Conservation (phyloP, 1,140 invertebrate genomes). For the Ylistrum balloti region DNA sequence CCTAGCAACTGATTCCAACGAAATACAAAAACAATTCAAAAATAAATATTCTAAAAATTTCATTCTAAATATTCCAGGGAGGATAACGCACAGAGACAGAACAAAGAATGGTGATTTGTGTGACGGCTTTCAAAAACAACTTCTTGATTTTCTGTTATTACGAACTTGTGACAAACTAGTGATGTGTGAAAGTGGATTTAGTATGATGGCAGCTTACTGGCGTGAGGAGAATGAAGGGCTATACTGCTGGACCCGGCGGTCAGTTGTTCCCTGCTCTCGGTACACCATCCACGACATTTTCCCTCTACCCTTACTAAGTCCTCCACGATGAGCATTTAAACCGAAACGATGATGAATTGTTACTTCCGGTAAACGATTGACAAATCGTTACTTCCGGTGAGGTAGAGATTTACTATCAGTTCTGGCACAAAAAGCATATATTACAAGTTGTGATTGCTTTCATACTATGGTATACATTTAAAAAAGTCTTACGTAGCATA, state of each 20-base stretch:
- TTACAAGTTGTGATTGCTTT: too few relatives aligned
- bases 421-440: too few relatives aligned
- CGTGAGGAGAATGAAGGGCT: not conserved
- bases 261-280: not conserved
- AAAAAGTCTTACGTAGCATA: too few relatives aligned
- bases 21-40: not conserved
- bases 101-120: not conserved
- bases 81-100: not conserved
- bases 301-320: not conserved
- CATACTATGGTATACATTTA: too few relatives aligned
- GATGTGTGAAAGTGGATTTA: not conserved
- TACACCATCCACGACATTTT: not conserved
- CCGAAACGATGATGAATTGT: too few relatives aligned
- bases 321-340: not conserved
- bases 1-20: not conserved
- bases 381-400: too few relatives aligned
- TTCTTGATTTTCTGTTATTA: not conserved
- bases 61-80: not conserved
- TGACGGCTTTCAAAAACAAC: not conserved
- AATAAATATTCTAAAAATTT: not conserved
- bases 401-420: too few relatives aligned
- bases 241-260: not conserved
- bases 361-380: too few relatives aligned
- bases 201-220: conserved; percentile 1
- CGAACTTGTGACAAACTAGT: not conserved